Conservation (phyloP, 1,140 invertebrate genomes). For the Dinoponera quadriceps region DNA sequence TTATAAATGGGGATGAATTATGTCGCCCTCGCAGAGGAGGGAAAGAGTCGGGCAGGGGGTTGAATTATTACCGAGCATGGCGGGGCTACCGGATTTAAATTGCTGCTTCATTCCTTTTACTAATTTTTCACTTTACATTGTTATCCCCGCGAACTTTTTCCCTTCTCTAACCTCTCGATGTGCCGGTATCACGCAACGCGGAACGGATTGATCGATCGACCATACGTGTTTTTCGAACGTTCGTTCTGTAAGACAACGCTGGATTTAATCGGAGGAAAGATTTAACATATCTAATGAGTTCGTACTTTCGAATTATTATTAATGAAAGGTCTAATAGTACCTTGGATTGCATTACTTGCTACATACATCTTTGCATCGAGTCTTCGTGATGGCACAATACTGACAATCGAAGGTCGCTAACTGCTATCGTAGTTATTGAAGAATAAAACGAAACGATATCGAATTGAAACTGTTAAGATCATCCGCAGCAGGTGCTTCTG, state of each 20-base stretch:
- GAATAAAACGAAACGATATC: background rate
- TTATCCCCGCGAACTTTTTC: conserved; percentile 13
- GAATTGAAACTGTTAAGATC: conserved; percentile 15
- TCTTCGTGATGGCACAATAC: background rate
- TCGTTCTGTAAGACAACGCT: background rate
- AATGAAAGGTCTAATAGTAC: background rate
- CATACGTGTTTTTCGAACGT: background rate
- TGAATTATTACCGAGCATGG: conserved; percentile 54
- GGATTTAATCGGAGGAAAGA: background rate
- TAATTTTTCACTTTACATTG: conserved; percentile 60
- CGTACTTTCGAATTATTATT: background rate
- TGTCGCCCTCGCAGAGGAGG: conserved; percentile 51
- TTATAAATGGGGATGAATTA: conserved; percentile 79
- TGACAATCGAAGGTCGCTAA: background rate
- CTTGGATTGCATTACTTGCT: background rate
- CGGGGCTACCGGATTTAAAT: conserved; percentile 46
- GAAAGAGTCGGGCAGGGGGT: conserved; percentile 12
- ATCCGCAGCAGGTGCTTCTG: background rate
- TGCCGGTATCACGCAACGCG: background rate
- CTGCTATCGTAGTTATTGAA: background rate
- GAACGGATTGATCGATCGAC: conserved; percentile 29
- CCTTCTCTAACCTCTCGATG: conserved; percentile 4
- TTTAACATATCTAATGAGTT: background rate
- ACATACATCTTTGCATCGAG: background rate
- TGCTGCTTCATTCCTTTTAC: conserved; percentile 52